Percentiles rank a stretch among this genome's conserved stretches.
Evolutionary conservation across 2,113 vertebrate species (phyloP).

Genomic region (Grus americana): DNA sequence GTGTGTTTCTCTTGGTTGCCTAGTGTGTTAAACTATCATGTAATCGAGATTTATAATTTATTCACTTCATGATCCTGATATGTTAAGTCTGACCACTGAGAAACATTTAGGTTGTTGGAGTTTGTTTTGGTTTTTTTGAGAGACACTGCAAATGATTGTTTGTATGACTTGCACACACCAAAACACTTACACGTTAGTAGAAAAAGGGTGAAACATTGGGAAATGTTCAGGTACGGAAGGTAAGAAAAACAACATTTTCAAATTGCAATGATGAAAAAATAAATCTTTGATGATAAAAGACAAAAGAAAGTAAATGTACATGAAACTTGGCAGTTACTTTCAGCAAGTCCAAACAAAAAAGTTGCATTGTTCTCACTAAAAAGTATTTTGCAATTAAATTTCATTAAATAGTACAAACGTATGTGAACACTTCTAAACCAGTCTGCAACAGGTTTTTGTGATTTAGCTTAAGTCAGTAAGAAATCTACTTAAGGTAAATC

Average conservation of each 20-base stretch:
- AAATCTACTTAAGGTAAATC: constrained; percentile 22
- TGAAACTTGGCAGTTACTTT: background rate
- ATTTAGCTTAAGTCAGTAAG: constrained; percentile 7
- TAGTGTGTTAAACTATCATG: background rate
- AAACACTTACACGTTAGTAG: background rate
- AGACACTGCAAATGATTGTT: background rate
- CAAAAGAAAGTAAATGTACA: background rate
- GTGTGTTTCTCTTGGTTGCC: background rate
- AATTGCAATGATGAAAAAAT: background rate
- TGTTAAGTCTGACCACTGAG: background rate
- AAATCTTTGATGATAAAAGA: background rate
- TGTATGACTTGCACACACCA: background rate
- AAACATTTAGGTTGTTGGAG: background rate
- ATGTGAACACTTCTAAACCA: background rate
- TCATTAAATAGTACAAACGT: background rate
- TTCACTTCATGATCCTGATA: background rate
- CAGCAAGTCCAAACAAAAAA: background rate
- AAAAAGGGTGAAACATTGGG: background rate
- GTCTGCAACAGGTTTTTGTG: background rate
- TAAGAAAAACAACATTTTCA: background rate
- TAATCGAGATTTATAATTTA: background rate
- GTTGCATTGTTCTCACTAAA: background rate
- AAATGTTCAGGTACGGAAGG: background rate
- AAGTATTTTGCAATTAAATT: background rate
- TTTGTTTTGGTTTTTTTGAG: background rate